Base-by-base conservation (phyloP, 2,797 vertebrate genomes). In the Danio choprae region DNA sequence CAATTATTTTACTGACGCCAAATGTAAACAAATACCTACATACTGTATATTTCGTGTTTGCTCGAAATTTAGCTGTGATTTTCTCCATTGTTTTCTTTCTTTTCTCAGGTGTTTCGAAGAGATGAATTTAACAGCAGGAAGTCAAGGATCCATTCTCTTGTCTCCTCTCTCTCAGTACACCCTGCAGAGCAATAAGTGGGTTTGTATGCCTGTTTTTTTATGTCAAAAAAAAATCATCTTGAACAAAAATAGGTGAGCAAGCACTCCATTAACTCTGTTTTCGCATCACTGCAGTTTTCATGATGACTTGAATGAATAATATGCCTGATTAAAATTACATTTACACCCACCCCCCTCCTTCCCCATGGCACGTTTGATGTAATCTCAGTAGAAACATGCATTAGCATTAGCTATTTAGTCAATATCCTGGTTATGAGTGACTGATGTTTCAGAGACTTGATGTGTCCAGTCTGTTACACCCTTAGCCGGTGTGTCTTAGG, bases 151-250 rank as follows among this genome's bases (percentile, higher is more conserved):
- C 65, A 91, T 94, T 65, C 84, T 93, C 77, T 92, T 93, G 92
- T 89, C 92, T 46, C 91, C 90, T 80, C 90, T 92, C 82, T 93
- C 91, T 40, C 86, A 90, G 43, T 89, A 92, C 82, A 87, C 80
- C 85, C 85, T 92, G 64, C 84, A 85, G n/a, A 91, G 89, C 43
- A 92, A 91, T 84, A 91, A 90, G 92, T 93, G 53, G 79, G 81
- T 77, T 50, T 58, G 48, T 11, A 53, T 53, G 41, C 4, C 6
- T 65, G 36, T 46, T 58, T 22, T 46, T 58, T 22, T 36, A 22
- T 48, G n/a, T 13, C 1, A 29, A n/a, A 62, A n/a, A 48, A 15
- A 20, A 15, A 6, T 1, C 11, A 12, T 6, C 48, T 48, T 6
- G 16, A 74, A n/a, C n/a, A 36, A 74, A 60, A 51, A 18, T 9